Percentiles rank a stretch among this genome's conserved stretches.
Conservation (phyloP, 1,140 invertebrate genomes). For the Drosophila chauvacae region DNA sequence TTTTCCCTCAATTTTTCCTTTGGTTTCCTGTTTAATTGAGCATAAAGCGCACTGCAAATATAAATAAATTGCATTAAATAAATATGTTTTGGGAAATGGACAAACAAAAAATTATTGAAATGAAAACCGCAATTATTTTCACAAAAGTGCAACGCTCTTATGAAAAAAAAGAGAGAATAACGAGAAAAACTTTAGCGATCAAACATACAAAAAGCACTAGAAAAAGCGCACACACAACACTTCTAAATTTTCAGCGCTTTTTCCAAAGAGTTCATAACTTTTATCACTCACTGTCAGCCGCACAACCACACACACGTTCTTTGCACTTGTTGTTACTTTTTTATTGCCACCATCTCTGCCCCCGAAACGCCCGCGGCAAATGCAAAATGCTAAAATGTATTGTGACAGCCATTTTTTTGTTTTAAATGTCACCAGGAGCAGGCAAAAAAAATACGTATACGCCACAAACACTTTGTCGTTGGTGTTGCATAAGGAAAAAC, state of each 20-base stretch:
- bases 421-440: slow-evolving; percentile 57
- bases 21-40: slow-evolving; percentile 42
- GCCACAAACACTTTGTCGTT: slow-evolving; percentile 50
- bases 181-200: slow-evolving; percentile 6
- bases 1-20: slow-evolving; percentile 5
- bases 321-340: slow-evolving; percentile 41
- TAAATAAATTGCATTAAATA: slow-evolving; percentile 59
- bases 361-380: slow-evolving; percentile 15
- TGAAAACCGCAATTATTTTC: slow-evolving; percentile 52
- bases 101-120: slow-evolving; percentile 26
- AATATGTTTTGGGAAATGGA: slow-evolving; percentile 27
- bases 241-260: slow-evolving; percentile 52
- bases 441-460: slow-evolving; percentile 23
- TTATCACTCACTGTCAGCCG: slow-evolving; percentile 74
- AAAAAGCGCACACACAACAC: slow-evolving; percentile 26
- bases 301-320: slow-evolving; percentile 28
- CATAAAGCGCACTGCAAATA: slow-evolving; percentile 42
- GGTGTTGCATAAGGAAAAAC: slow-evolving; percentile 50
- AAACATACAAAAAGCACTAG: slow-evolving; percentile 22
- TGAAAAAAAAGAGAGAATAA: slow-evolving; percentile 1
- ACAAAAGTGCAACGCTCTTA: slow-evolving; percentile 26
- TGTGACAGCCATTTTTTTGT: slow-evolving; percentile 58
- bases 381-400: slow-evolving; percentile 58
- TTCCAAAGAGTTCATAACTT: slow-evolving; percentile 72
- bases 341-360: slow-evolving; percentile 37